Percentiles rank a stretch among this genome's conserved stretches.
These are phyloP conservation scores for Eufriesea mexicana DNA, from an alignment of 1,140 invertebrate species.

Conservation along the genomic window DNA sequence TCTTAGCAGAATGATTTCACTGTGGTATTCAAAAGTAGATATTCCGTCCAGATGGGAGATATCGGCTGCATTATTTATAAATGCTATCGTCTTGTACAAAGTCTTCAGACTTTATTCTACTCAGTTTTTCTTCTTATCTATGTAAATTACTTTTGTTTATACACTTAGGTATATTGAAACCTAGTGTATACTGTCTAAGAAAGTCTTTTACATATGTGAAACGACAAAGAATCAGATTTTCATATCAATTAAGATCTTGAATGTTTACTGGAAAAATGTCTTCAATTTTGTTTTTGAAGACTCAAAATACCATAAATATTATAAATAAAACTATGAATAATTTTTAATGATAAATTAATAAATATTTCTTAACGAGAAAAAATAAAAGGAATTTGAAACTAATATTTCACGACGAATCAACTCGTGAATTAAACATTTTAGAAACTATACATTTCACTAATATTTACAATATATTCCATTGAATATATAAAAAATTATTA, in stretches of 20 bases:
- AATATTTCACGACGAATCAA: not conserved
- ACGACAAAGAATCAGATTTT: not conserved
- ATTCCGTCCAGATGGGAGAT: not conserved
- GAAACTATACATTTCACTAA: too few species aligned
- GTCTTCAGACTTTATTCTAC: not conserved
- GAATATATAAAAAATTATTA: not conserved
- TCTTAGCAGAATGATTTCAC: not conserved
- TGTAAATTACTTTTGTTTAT: not conserved
- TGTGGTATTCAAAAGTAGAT: conserved; percentile 24
- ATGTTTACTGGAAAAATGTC: not conserved
- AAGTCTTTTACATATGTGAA: not conserved
- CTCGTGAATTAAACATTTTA: not conserved
- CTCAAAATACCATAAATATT: too few species aligned
- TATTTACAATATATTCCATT: not conserved
- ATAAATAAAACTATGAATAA: too few species aligned
- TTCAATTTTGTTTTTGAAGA: too few species aligned
- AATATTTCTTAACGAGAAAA: too few species aligned
- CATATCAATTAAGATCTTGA: not conserved
- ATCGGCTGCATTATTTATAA: conserved; percentile 47
- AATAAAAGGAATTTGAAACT: too few species aligned
- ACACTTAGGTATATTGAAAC: not conserved
- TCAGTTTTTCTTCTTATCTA: conserved; percentile 6
- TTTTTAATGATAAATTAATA: too few species aligned
- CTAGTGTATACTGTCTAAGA: not conserved
- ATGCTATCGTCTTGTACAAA: conserved; percentile 29